These are phyloP conservation scores for Shargacucullia verbasci DNA, from an alignment of 2,888 invertebrate species.

Conservation along the genomic window DNA sequence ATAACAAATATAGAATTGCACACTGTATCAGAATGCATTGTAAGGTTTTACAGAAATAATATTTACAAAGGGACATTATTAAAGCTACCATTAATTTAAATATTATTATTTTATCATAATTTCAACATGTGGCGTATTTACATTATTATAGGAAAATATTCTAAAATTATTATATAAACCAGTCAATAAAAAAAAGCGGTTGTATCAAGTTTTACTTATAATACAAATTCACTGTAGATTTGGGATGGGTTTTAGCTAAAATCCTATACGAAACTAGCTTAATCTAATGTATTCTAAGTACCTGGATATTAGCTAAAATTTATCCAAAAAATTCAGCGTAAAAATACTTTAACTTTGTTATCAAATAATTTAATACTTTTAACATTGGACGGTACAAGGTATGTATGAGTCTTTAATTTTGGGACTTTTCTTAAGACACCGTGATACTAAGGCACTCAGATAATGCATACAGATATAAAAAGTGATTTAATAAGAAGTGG, in stretches of 20 bases:
- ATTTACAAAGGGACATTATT: constrained; percentile 80
- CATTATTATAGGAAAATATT: constrained; percentile 61
- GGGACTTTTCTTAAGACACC: constrained; percentile 58
- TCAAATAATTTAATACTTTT: constrained; percentile 50
- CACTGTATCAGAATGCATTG: constrained; percentile 75
- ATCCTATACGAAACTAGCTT: constrained; percentile 52
- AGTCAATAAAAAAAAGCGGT: constrained; percentile 84
- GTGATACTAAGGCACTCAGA: constrained; percentile 74
- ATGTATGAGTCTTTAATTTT: constrained; percentile 50
- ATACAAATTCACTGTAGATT: constrained; percentile 49
- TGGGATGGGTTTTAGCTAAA: constrained; percentile 52
- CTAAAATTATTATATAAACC: constrained; percentile 67
- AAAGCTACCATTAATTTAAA: constrained; percentile 80
- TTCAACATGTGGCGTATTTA: constrained; percentile 57
- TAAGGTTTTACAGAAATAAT: constrained; percentile 75
- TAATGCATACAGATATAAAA: constrained; percentile 50
- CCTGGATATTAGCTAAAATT: constrained; percentile 50
- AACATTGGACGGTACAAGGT: constrained; percentile 63
- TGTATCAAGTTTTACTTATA: constrained; percentile 63
- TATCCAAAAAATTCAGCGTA: constrained; percentile 32
- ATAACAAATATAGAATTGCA: constrained; percentile 87
- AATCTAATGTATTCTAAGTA: constrained; percentile 41
- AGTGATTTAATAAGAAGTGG: constrained; percentile 89
- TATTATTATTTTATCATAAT: constrained; percentile 67
- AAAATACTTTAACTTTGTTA: constrained; percentile 51